Base-by-base conservation (phyloP, 2,797 vertebrate species). In the Agapornis canus region DNA sequence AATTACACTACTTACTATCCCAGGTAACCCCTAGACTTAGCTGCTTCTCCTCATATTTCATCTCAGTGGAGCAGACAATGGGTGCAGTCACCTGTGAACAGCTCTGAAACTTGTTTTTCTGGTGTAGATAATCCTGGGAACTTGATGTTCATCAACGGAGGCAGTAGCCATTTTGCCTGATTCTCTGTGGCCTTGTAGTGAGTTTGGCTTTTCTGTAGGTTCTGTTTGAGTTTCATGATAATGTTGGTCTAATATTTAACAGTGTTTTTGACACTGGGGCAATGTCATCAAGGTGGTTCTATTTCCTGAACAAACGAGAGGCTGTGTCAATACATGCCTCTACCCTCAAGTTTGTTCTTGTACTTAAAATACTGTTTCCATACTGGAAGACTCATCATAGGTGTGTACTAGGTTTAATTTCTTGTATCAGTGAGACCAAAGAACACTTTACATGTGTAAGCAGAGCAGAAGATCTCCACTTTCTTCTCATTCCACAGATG, bases 1-100 rank as follows among this genome's bases (percentile, higher is more conserved):
- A 99, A 99, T 97, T 99, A 99, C 97, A 99, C 99, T 2, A 98
- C 99, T 21, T 99, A 99, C 96, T 99, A 99, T 82, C 99, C 99
- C 97, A 99, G 99, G 99, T 99, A 98, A 71, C 26, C 11, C 20
- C 1, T 2, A 49, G 39, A 31, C 17, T 26, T 10, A 13, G 20
- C 26, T 39, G 14, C 31, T 66, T 25, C 35, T 35, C 35, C 42
- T 61, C 37, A 13, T 15, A 3, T 69, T 47, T 42, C 42, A 27
- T n/a, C 26, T 47, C 32, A 5, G 52, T 29, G 69, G 42, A 86
- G 42, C 23, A 78, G 48, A 26, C 2, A 10, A 4, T 32, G 13
- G 22, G 4, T 45, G 27, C 35, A 31, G 13, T 31, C 35, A 25
- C 11, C 11, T n/a, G 35, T 49, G 48, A 71, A 21, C 11, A 39